These are phyloP conservation scores for Mola mola DNA, from an alignment of 2,113 vertebrate species.

Conservation along the genomic window DNA sequence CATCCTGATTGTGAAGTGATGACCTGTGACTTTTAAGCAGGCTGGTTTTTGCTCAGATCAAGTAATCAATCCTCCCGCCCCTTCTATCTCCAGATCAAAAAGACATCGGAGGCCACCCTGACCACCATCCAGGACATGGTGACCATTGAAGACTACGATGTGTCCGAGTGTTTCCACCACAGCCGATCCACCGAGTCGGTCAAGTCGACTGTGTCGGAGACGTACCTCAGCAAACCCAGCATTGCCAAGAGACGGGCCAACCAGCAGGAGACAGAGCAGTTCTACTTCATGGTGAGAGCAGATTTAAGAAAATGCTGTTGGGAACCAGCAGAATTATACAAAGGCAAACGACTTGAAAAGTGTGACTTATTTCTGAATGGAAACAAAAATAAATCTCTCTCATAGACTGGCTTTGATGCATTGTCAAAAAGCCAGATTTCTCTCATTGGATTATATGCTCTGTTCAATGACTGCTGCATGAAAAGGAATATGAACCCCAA, in stretches of 20 bases:
- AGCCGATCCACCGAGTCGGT: conserved; percentile 97
- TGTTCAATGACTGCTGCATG: background rate
- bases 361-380: background rate
- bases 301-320: background rate
- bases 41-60: background rate
- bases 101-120: conserved; percentile 96
- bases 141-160: conserved; percentile 97
- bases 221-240: conserved; percentile 97
- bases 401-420: too few relatives aligned
- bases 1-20: background rate
- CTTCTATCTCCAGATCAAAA: conserved; percentile 88
- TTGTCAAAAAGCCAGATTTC: background rate
- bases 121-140: conserved; percentile 99
- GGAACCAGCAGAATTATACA: too few relatives aligned
- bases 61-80: too few relatives aligned
- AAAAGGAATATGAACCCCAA: background rate
- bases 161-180: conserved; percentile 98
- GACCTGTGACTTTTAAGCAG: conserved; percentile 18
- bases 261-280: conserved; percentile 98
- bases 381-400: conserved; percentile 13
- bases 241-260: conserved; percentile 97
- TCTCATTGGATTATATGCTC: background rate
- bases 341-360: background rate
- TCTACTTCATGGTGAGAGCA: conserved; percentile 95
- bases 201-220: conserved; percentile 96